Evolutionary conservation across 2,888 invertebrate species (phyloP), one percentile per base, ranked within the genome.

Genomic region (Halictus quadricinctus): DNA sequence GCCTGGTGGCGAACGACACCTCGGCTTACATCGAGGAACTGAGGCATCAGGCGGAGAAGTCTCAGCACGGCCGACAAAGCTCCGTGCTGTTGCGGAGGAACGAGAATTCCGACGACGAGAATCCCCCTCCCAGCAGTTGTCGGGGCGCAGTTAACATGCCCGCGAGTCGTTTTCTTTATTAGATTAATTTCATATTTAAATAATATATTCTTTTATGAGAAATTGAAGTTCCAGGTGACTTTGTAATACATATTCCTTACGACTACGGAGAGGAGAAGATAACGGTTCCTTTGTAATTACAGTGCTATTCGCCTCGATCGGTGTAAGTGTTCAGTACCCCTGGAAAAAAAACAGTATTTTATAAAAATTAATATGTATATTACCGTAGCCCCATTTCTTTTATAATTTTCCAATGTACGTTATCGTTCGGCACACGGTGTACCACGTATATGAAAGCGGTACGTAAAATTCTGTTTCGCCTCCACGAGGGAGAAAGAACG

Each of bases 101-200:
- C 78, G 92, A 91, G 83, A 93, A 95, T 85, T 93, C 94, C 10
- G 94, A 94, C 79, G 95, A 95, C 80, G 95, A 95, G 81, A 95
- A 95, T 90, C 95, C 95, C 36, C 96, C 95, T 2, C 95, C 95
- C 13, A 95, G 95, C 58, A 95, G 95, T 50, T 95, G 96, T 89
- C 95, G 96, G 6, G 95, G 95, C 15, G 94, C 95, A 1, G 94
- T 93, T n/a, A 91, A 90, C 79, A 89, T 94, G 41, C 91, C 92
- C 12, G 76, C 90, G 5, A 91, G 90, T 81, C 90, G 88, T 64
- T 94, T 88, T 82, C 91, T 94, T 76, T 94, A 84, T 90, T 94
- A 91, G 84, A 80, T 54, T 60, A 85, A 64, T 64, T 72, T 36
- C 29, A 76, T 58, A 66, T 60, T 60, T 73, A 79, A 74, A 69